Base-by-base conservation (phyloP, 2,113 vertebrate species). In the Silurus glanis region DNA sequence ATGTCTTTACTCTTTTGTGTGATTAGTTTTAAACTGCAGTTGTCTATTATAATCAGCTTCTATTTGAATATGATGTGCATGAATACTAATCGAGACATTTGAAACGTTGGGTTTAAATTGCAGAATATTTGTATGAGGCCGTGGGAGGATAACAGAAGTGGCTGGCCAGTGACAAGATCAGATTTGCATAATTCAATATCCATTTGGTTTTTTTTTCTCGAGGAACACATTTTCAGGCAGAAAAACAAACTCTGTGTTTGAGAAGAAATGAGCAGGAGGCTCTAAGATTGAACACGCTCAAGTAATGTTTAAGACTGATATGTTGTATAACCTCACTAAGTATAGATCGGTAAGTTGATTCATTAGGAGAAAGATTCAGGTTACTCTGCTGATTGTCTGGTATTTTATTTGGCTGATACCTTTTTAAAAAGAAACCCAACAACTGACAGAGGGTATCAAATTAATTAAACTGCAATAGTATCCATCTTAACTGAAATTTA, bases 151-250 rank as follows among this genome's bases (percentile, higher is more conserved):
- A 58, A 62, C 83, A 85, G 86, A 85, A 72, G 45, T 89, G 66
- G 75, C 37, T 47, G 58, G 67, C 58, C 71, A 85, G 66, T 72
- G 79, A 84, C 83, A 81, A 86, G 86, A 89, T 87, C 53, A 86
- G 10, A 84, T 86, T 90, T 80, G 75, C 78, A 85, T 85, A 86
- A 90, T 83, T 90, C 87, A 85, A 85, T 87, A 85, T 85, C 71
- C 51, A 51, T 67, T 86, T 88, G 69, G 53, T 53, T 28, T 37
- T 79, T 86, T 82, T 87, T 53, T 74, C 56, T 75, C 3, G 64
- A 69, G 53, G 83, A 88, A 82, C 79, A 85, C 67, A 88, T 90
- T 90, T 85, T 58, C 62, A 83, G 85, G 74, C 62, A 85, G 58
- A 80, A 86, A 71, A 56, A 84, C 80, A 84, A 88, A 86, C 49